Percentiles rank a stretch among this genome's conserved stretches.
Evolutionary conservation across 2,888 invertebrate genomes (phyloP).

Genomic region (Dione vanillae): DNA sequence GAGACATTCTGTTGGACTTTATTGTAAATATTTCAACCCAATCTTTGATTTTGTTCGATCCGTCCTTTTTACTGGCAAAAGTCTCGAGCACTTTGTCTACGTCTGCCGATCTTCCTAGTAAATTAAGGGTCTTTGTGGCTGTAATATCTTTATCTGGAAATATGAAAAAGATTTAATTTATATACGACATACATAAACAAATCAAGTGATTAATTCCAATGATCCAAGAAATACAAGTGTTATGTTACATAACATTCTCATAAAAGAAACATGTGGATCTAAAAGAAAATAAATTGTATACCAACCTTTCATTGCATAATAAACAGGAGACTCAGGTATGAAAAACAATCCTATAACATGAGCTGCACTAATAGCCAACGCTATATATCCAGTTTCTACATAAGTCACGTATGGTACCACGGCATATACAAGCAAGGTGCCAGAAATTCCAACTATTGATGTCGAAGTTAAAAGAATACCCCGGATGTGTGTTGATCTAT

Average conservation of each 20-base stretch:
- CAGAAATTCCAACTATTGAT: slow-evolving; percentile 55
- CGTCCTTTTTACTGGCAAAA: slow-evolving; percentile 44
- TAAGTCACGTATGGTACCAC: slow-evolving; percentile 59
- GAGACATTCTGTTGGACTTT: slow-evolving; percentile 56
- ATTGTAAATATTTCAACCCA: slow-evolving; percentile 53
- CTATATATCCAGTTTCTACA: slow-evolving; percentile 54
- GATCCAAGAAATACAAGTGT: too few relatives aligned
- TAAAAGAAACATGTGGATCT: background rate
- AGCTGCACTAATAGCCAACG: slow-evolving; percentile 49
- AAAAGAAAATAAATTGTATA: background rate
- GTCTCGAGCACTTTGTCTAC: slow-evolving; percentile 52
- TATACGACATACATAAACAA: background rate
- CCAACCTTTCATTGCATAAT: slow-evolving; percentile 58
- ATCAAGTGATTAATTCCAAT: too few relatives aligned
- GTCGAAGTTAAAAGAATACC: slow-evolving; percentile 59
- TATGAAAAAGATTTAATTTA: background rate
- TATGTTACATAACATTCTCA: too few relatives aligned
- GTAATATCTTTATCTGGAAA: slow-evolving; percentile 53
- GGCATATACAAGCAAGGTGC: slow-evolving; percentile 55
- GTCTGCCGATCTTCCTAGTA: slow-evolving; percentile 54
- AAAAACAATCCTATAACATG: slow-evolving; percentile 52
- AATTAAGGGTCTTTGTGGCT: slow-evolving; percentile 54
- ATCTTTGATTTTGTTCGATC: slow-evolving; percentile 46
- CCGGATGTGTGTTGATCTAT: slow-evolving; percentile 59
- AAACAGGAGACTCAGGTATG: slow-evolving; percentile 61